A percentile compares a stretch with the other conserved stretches of the same genome.
Evolutionary conservation across 2,888 invertebrate species (phyloP).

Genomic region (Ichneumoninae sp.): DNA sequence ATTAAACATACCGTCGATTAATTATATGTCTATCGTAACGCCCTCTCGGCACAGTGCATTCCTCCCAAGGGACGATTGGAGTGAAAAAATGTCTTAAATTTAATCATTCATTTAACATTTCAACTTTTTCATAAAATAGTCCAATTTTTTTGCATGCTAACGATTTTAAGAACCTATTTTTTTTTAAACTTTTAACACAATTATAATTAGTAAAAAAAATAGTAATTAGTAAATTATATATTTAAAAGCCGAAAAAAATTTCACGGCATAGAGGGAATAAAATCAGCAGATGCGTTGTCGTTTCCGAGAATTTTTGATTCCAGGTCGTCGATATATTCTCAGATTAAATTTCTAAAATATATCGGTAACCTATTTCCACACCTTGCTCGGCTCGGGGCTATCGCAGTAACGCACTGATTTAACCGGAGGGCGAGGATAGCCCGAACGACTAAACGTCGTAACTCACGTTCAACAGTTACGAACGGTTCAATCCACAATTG

Average conservation of each 20-base stretch:
- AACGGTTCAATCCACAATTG: slow-evolving; percentile 82
- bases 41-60: neutral
- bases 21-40: slow-evolving; percentile 20
- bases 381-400: slow-evolving; percentile 7
- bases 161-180: no score
- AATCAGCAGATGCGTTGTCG: neutral
- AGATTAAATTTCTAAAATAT: neutral
- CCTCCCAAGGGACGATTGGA: neutral
- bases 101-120: neutral
- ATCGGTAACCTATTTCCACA: neutral
- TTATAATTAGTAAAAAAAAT: no score
- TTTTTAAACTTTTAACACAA: no score
- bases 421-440: slow-evolving; percentile 27
- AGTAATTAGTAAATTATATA: no score
- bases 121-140: no score
- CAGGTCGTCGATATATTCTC: neutral
- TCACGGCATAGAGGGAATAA: no score
- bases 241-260: no score
- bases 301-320: neutral
- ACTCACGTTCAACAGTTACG: slow-evolving; percentile 82
- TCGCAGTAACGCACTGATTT: slow-evolving; percentile 38
- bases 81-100: neutral
- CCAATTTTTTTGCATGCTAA: no score
- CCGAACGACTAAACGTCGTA: slow-evolving; percentile 74
- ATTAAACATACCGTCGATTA: slow-evolving; percentile 56